Percentiles rank a stretch among this genome's conserved stretches.
These are phyloP conservation scores for Aegypius monachus DNA, from an alignment of 2,113 vertebrate species.

Conservation along the genomic window DNA sequence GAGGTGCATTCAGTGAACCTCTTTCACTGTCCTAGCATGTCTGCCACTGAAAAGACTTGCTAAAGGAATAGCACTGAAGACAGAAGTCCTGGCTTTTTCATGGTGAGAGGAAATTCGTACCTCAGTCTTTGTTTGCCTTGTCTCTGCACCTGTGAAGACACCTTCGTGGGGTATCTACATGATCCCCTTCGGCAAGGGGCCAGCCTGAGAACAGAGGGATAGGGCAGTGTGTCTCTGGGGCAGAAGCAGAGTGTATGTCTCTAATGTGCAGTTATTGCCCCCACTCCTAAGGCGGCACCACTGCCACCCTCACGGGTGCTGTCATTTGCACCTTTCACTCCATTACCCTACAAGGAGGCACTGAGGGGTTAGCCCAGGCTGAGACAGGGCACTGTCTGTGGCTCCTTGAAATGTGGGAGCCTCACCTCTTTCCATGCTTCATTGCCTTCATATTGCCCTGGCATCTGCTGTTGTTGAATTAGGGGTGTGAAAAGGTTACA, in stretches of 20 bases:
- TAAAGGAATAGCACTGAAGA: not conserved
- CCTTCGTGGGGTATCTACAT: not conserved
- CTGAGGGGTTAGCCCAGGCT: not conserved
- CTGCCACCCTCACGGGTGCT: not conserved
- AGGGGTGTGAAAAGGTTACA: not conserved
- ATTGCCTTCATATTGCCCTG: fast-evolving
- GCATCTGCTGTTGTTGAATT: not conserved
- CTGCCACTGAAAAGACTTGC: not conserved
- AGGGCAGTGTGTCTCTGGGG: not conserved
- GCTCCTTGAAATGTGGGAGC: not conserved
- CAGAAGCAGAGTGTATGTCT: not conserved
- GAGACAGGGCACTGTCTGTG: not conserved
- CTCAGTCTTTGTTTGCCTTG: not conserved
- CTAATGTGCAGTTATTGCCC: no score
- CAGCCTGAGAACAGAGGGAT: not conserved
- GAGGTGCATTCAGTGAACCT: not conserved
- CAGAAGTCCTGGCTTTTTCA: not conserved
- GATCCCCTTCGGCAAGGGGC: not conserved
- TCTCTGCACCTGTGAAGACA: not conserved
- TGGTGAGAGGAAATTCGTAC: not conserved
- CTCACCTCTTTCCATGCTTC: not conserved
- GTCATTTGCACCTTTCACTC: not conserved
- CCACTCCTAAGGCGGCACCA: not conserved
- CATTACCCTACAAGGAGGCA: not conserved
- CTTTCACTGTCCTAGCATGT: not conserved